Conservation (phyloP, 1,140 invertebrate species). For the Atta cephalotes region DNA sequence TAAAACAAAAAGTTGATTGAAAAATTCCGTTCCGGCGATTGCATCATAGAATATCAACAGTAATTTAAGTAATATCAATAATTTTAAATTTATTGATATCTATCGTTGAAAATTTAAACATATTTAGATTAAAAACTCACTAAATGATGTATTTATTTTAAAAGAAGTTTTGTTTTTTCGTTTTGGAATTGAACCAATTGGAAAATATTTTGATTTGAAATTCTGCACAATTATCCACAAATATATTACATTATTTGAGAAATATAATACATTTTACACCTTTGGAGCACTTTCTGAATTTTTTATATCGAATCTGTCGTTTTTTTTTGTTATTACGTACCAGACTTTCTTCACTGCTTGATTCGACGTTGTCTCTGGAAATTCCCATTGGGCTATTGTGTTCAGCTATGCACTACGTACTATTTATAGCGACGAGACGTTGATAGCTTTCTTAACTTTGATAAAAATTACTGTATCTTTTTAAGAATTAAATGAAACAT, state of each 20-base stretch:
- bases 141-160: neutral
- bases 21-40: conserved; percentile 4
- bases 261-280: neutral
- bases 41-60: neutral
- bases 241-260: neutral
- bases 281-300: neutral
- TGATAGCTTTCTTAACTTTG: neutral
- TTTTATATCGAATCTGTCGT: neutral
- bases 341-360: conserved; percentile 39
- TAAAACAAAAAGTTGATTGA: neutral
- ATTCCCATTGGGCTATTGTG: conserved; percentile 2
- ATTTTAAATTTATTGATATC: neutral
- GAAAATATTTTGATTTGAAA: neutral
- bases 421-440: neutral
- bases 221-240: neutral
- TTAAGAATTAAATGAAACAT: neutral
- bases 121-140: neutral
- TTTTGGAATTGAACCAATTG: neutral
- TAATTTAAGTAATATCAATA: neutral
- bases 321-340: conserved; percentile 29
- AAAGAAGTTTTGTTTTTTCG: neutral
- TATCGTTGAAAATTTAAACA: neutral
- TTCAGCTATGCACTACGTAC: neutral
- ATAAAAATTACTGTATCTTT: neutral
- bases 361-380: neutral